A percentile compares a stretch with the other conserved stretches of the same genome.
phyloP scores from a whole-genome alignment of 2,888 invertebrate genomes.

The Xestia c-nigrum region DNA sequence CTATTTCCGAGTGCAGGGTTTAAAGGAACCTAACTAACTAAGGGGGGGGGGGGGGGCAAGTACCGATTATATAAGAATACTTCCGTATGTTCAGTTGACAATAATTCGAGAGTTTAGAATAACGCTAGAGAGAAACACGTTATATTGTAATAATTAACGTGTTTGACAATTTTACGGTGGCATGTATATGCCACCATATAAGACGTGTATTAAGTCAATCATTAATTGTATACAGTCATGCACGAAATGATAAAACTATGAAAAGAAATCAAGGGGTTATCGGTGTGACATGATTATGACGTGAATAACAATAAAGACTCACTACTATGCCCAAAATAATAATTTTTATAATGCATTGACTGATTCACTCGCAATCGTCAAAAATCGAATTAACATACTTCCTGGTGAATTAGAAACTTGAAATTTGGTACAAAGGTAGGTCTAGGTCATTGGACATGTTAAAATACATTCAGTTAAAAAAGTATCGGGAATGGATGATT shows the following conservation, averaged over 20 bases:
- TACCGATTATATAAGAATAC: too few relatives aligned
- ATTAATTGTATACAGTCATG: neutral
- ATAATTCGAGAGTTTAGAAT: too few relatives aligned
- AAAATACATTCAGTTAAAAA: neutral
- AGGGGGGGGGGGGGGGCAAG: too few relatives aligned
- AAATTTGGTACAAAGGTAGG: neutral
- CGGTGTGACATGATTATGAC: constrained; percentile 4
- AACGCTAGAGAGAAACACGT: too few relatives aligned
- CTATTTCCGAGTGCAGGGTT: too few relatives aligned
- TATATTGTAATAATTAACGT: too few relatives aligned
- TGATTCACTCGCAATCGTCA: neutral
- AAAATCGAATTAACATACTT: neutral
- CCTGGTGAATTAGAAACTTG: neutral
- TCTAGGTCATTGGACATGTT: neutral
- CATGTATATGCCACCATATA: too few relatives aligned
- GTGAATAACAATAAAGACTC: neutral
- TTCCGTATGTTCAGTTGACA: too few relatives aligned
- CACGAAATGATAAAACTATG: constrained; percentile 15
- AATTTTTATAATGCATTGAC: neutral
- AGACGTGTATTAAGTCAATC: neutral
- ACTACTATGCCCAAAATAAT: neutral
- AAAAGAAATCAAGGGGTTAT: constrained; percentile 38
- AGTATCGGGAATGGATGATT: too few relatives aligned
- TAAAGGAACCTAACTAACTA: too few relatives aligned
- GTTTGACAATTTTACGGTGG: too few relatives aligned